phyloP scores from a whole-genome alignment of 1,140 invertebrate species.

The Maniola jurtina region DNA sequence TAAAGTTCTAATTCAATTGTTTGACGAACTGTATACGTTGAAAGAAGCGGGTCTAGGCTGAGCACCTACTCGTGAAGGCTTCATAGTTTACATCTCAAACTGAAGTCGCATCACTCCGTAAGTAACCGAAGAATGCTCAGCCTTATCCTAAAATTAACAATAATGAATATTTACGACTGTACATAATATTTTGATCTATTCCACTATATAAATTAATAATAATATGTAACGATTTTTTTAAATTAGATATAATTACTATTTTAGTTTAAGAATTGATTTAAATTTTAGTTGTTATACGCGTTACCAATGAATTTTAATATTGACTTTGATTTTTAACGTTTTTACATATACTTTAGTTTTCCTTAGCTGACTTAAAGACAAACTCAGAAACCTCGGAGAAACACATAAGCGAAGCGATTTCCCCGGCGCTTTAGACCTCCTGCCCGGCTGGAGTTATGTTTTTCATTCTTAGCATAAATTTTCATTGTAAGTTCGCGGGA shows the following conservation, averaged over 20 bases:
- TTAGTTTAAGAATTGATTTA: conserved; percentile 57
- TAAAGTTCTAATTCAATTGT: neutral
- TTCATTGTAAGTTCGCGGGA: too few species aligned
- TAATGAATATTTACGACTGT: conserved; percentile 29
- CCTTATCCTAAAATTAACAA: conserved; percentile 18
- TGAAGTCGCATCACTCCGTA: neutral
- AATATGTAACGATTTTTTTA: conserved; percentile 26
- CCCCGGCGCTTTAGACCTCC: too few species aligned
- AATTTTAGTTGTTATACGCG: conserved; percentile 65
- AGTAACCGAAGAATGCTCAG: neutral
- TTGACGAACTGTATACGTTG: conserved; percentile 20
- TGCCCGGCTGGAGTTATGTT: too few species aligned
- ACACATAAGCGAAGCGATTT: too few species aligned
- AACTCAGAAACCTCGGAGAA: too few species aligned
- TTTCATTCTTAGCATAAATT: too few species aligned
- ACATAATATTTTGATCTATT: conserved; percentile 35
- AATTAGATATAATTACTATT: conserved; percentile 44
- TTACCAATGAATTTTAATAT: conserved; percentile 75
- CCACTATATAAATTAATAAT: conserved; percentile 28
- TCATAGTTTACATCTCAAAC: neutral
- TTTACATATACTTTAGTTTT: neutral
- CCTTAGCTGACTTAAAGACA: neutral
- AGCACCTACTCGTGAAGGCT: neutral
- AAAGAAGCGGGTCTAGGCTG: conserved; percentile 14
- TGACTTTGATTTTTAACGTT: conserved; percentile 37